phyloP scores from a whole-genome alignment of 2,797 vertebrate genomes.

The Capromys pilorides region DNA sequence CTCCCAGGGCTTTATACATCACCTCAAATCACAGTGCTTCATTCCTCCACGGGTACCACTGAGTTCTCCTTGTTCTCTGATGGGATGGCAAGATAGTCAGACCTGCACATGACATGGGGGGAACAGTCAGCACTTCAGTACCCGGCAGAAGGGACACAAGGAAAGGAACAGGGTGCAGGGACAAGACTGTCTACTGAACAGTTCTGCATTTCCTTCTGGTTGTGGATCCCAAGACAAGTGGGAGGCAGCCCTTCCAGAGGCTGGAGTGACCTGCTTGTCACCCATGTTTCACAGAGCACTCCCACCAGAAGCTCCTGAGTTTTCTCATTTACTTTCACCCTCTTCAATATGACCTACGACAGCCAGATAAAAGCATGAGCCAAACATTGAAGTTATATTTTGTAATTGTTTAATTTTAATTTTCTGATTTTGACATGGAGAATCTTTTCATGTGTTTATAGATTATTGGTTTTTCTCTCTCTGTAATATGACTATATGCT shows the following conservation, averaged over 20 bases:
- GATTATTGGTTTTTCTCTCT: constrained; percentile 34
- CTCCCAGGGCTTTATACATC: constrained; percentile 44
- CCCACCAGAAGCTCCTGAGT: not conserved
- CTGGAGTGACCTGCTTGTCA: not conserved
- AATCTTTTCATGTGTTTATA: not conserved
- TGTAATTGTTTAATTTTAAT: constrained; percentile 23
- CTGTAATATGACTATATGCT: constrained; percentile 11
- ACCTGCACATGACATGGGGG: constrained; percentile 86
- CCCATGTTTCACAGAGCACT: not conserved
- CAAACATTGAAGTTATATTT: constrained; percentile 4
- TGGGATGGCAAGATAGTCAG: constrained; percentile 96
- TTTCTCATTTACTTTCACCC: not conserved
- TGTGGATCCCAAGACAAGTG: not conserved
- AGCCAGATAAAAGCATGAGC: not conserved
- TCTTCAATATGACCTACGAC: not conserved
- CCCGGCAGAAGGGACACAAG: not conserved
- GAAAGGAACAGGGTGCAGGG: not conserved
- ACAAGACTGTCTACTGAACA: not conserved
- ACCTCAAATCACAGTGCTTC: constrained; percentile 52
- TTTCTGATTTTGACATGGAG: not conserved
- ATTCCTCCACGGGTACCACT: constrained; percentile 92
- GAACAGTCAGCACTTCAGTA: constrained; percentile 58
- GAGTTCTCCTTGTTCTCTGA: constrained; percentile 96
- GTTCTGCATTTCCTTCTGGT: not conserved
- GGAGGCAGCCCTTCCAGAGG: not conserved